Conservation (phyloP, 2,797 vertebrate species). For the Sebastes itinus region DNA sequence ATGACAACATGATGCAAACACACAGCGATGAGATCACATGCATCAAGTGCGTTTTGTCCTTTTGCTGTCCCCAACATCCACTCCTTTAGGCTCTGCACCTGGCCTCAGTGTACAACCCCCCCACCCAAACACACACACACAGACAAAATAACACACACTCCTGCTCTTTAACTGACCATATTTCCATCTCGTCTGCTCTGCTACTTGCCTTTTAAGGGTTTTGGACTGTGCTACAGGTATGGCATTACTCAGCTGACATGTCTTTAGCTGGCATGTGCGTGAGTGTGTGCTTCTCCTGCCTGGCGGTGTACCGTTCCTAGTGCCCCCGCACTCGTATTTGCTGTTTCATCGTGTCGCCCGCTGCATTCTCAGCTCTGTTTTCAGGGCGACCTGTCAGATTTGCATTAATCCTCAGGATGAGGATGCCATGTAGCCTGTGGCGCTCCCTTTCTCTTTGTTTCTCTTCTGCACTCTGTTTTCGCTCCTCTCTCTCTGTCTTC, state of each 20-base stretch:
- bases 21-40: conserved; percentile 1
- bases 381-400: conserved; percentile 67
- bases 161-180: conserved; percentile 14
- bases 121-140: neutral
- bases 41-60: neutral
- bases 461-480: neutral
- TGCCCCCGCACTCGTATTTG: conserved; percentile 1
- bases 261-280: conserved; percentile 8
- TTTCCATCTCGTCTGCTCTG: neutral
- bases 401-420: conserved; percentile 64
- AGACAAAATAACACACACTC: neutral
- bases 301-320: conserved; percentile 4
- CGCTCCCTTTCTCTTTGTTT: neutral
- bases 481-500: neutral
- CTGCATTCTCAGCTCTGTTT: conserved; percentile 51
- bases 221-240: conserved; percentile 11
- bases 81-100: neutral
- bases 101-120: neutral
- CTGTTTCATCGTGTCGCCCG: conserved; percentile 20
- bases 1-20: neutral
- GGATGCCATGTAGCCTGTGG: conserved; percentile 33
- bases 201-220: neutral
- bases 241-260: neutral
- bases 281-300: neutral
- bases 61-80: neutral